Evolutionary conservation across 2,888 invertebrate genomes (phyloP).

Genomic region (Molorchus minor): DNA sequence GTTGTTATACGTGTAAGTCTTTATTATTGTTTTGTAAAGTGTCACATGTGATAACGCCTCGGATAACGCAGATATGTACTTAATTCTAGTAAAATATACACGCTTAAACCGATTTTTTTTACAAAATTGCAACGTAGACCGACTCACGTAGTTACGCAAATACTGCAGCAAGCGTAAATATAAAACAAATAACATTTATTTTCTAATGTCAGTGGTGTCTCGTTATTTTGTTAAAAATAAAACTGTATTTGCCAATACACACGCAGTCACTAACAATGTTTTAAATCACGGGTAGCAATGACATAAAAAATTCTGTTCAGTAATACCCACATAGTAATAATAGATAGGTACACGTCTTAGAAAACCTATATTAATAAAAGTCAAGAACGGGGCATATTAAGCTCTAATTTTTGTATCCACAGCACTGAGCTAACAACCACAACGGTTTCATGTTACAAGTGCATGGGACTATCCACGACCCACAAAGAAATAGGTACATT

Average conservation of each 20-base stretch:
- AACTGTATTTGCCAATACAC: not conserved
- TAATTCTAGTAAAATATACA: not conserved
- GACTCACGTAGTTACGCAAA: slow-evolving; percentile 41
- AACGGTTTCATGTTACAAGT: slow-evolving; percentile 18
- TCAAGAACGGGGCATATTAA: too few relatives aligned
- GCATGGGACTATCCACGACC: slow-evolving; percentile 17
- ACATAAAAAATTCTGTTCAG: too few relatives aligned
- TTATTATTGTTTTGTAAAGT: not conserved
- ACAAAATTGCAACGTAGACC: slow-evolving; percentile 42
- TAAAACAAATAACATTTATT: slow-evolving; percentile 47
- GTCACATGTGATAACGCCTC: slow-evolving; percentile 2
- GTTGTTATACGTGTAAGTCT: not conserved
- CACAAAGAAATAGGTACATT: too few relatives aligned
- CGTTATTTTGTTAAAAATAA: slow-evolving; percentile 22
- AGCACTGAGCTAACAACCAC: slow-evolving; percentile 11
- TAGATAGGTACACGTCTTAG: too few relatives aligned
- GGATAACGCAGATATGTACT: not conserved
- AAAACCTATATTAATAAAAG: too few relatives aligned
- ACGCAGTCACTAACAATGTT: not conserved
- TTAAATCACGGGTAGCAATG: too few relatives aligned
- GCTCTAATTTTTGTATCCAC: not conserved
- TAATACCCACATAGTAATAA: too few relatives aligned
- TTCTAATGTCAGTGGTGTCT: slow-evolving; percentile 47
- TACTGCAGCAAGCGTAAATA: slow-evolving; percentile 49
- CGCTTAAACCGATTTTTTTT: slow-evolving; percentile 26